Evolutionary conservation across 64 coral and sea anemone genomes (phyloP).

Genomic region (Anthopleura sola): DNA sequence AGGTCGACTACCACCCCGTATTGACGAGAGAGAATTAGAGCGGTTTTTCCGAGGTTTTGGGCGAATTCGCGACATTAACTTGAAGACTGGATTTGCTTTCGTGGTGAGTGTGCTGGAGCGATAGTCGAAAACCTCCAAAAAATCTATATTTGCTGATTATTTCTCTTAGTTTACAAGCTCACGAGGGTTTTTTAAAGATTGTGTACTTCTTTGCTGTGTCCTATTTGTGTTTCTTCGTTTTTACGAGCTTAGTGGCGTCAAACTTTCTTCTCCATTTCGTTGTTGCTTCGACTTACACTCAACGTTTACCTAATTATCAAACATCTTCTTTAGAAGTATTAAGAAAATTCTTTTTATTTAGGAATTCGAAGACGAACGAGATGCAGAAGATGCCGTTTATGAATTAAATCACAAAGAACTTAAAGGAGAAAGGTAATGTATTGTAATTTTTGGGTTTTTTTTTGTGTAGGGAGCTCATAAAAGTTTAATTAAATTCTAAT

Average conservation of each 20-base stretch:
- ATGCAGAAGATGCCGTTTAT: conserved; percentile 99
- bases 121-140: neutral
- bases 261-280: no score
- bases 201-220: no score
- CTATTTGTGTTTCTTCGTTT: no score
- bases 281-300: no score
- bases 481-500: no score
- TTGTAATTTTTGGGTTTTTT: neutral
- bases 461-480: no score
- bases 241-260: no score
- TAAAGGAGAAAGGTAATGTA: conserved; percentile 80
- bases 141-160: neutral
- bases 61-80: conserved; percentile 90
- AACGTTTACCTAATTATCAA: no score
- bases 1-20: conserved; percentile 71
- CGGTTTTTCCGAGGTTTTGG: conserved; percentile 96
- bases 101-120: conserved; percentile 66
- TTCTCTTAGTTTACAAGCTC: no score
- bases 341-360: neutral
- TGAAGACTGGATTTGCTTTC: conserved; percentile 96
- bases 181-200: no score
- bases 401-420: conserved; percentile 97
- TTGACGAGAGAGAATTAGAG: conserved; percentile 86
- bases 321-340: no score
- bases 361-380: conserved; percentile 97